Evolutionary conservation across 2,113 vertebrate species (phyloP).

Genomic region (Myrmecophaga tridactyla): DNA sequence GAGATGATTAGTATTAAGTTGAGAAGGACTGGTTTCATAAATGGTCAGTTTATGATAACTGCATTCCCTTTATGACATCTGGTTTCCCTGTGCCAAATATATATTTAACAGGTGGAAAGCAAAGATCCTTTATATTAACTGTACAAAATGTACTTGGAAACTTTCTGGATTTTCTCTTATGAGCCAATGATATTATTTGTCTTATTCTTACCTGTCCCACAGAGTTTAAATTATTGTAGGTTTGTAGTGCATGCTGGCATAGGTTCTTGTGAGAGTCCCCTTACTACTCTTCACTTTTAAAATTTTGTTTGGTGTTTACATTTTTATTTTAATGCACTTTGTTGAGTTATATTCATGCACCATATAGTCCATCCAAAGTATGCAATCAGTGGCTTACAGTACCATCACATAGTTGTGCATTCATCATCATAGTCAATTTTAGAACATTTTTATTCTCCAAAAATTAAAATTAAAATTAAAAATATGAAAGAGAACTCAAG

Average conservation of each 20-base stretch:
- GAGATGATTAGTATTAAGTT: background rate
- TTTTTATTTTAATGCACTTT: slow-evolving; percentile 20
- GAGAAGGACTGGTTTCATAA: slow-evolving; percentile 11
- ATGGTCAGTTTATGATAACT: background rate
- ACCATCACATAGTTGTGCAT: too few species aligned
- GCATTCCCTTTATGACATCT: background rate
- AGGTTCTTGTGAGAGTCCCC: background rate
- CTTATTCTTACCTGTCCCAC: background rate
- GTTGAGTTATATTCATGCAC: too few species aligned
- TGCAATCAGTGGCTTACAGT: too few species aligned
- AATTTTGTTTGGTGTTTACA: background rate
- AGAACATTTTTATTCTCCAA: too few species aligned
- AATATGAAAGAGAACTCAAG: too few species aligned
- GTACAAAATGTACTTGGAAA: background rate
- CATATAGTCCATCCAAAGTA: too few species aligned
- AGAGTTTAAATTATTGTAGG: background rate
- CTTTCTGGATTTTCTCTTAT: background rate
- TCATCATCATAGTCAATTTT: too few species aligned
- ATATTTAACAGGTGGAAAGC: slow-evolving; percentile 11
- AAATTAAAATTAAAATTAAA: too few species aligned
- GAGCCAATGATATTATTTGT: background rate
- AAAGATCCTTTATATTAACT: background rate
- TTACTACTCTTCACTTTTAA: background rate
- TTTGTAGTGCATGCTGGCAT: background rate
- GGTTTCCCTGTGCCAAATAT: background rate